Evolutionary conservation across 2,113 vertebrate species (phyloP), one percentile per base, ranked within the genome.

Genomic region (Dicerorhinus sumatrensis): DNA sequence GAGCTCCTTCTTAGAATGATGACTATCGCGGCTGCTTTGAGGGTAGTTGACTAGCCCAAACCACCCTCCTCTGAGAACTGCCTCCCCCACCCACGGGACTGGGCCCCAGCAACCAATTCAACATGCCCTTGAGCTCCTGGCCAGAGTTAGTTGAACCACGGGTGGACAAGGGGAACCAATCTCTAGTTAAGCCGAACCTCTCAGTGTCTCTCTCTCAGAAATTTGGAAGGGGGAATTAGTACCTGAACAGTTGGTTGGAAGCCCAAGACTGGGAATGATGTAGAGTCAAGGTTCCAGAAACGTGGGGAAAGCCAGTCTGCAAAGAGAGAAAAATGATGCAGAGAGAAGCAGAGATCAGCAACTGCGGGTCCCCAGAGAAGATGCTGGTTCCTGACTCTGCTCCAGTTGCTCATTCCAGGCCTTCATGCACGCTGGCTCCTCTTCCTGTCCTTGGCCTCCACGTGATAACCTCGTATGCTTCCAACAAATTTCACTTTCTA

Each of bases 1-100:
- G 51, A 93, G 72, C 42, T 42, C 60, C 83, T 95, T 97, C 91
- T 17, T 85, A 58, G 73, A 88, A 79, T 84, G 81, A 56, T 20
- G 75, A 8, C 33, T 42, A 3, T 3, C 39, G n/a, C 36, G 31
- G 18, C 21, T 36, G 29, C 27, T 48, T 72, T 58, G 29, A 14
- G 76, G 18, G 29, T 27, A 6, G 18, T 11, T n/a, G 29, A 42
- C 27, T 27, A 33, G 11, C 17, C 6, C 27, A 65, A 48, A 86
- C 48, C 31, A 9, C 31, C 67, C 65, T 70, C 63, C 54, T 58
- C 65, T 62, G 67, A 94, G 51, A 80, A 82, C 8, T 2, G 2
- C 69, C 58, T 72, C n/a, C 39, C 8, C 29, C 1, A 36, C 27
- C 11, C 14, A 5, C 39, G 62, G 10, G 33, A 31, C 36, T 17